Base-by-base conservation (phyloP, 1,140 invertebrate species). In the Drosophila saltans region DNA sequence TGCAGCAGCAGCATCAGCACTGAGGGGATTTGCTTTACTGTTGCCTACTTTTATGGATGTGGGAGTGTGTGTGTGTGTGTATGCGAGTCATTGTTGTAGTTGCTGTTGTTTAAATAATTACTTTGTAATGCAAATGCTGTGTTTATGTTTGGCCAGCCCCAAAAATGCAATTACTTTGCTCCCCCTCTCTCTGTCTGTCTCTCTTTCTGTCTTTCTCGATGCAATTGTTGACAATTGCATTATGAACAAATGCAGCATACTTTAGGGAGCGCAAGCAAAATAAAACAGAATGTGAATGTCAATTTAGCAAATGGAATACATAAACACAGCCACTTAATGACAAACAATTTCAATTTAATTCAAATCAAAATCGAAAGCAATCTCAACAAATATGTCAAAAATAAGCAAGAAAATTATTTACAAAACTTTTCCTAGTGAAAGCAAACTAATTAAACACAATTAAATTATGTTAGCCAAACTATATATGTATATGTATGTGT, bases 181-280 rank as follows among this genome's bases (percentile, higher is more conserved):
- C 21, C 6, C 3, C 8, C 21, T 26, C 2, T 48, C 6, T 21
- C 45, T 52, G 1, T 52, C 45, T 52, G 1, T 52, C 21, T 52
- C 45, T 52, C 0, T 30, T 30, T 30, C 28, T 30, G 4, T 30
- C 28, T 9, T 26, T 45, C 16, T 72, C 69, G 69, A 43, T 70
- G 57, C 70, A 79, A 88, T 89, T 88, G 74, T 78, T 78, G 69
- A 68, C 71, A 80, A 84, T 88, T 80, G 66, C 84, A 88, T 80
- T 83, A 89, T 88, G 80, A 75, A 7, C 33, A 36, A 6, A 2
- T 30, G 66, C 52, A 69, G 73, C 69, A 80, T 73, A 83, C 78
- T 88, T 83, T 69, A 66, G 41, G 66, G 59, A 52, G 33, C 33
- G 6, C 33, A 36, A 36, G 21, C 45, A 5, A 52, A 52, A 52